Base-by-base conservation (phyloP, 2,888 invertebrate species). In the Cosmorhoe ocellata region DNA sequence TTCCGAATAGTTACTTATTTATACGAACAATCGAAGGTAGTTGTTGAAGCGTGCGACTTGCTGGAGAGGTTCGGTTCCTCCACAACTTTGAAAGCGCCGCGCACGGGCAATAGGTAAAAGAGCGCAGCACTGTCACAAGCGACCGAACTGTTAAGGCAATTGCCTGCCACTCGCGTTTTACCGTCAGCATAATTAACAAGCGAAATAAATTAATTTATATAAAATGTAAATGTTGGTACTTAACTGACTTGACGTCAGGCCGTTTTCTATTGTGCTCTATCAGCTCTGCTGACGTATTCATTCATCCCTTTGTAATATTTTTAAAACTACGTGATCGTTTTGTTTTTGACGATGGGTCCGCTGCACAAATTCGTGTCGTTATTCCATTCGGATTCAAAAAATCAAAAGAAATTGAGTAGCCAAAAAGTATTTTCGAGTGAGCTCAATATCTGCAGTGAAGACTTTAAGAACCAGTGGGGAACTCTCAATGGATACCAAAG, bases 401-500 rank as follows among this genome's bases (percentile, higher is more conserved):
- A 84, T 67, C 77, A 81, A 22, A 83, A 79, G 65, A 84, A 76
- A 65, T 64, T 82, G 43, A 71, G 81, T 34, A 82, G 82, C 47
- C 91, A 90, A 56, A 92, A 92, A 64, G 85, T 90, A 63, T 92
- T 92, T 69, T 78, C 87, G n/a, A 92, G 92, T 84, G 93, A 93
- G 70, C 61, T 90, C 49, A 90, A 90, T 62, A 87, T 91, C 53
- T 84, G 79, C 56, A 80, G 81, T 55, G 87, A 84, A 45, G 81
- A 86, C 53, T 77, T 91, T 59, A 91, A 89, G 66, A 87, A 91
- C 59, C 91, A 91, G 61, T 86, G 92, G 92, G 89, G 91, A 1
- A 88, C 91, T 0, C 77, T 91, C 26, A 88, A 89, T 61, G 81
- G 90, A 64, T 88, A 91, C 55, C 76, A 74, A 48, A 90, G 87